Base-by-base conservation (phyloP, 2,888 invertebrate genomes). In the Agrypnus murinus region DNA sequence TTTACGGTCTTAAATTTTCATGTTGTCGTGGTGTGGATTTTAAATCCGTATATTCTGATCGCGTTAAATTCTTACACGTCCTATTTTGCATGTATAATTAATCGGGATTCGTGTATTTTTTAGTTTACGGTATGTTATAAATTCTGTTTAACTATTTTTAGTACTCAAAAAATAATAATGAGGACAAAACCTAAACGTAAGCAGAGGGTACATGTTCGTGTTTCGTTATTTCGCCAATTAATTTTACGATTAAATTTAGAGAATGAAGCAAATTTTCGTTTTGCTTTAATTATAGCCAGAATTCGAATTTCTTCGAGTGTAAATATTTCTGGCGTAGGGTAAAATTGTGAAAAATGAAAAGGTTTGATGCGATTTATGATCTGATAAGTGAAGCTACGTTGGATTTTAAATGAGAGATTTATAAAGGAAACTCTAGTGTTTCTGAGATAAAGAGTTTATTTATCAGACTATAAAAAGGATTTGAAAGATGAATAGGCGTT, bases 1-100 rank as follows among this genome's bases (percentile, higher is more conserved):
- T 67, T 67, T 48, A 53, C 43, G 59, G 34, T 50, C 66, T 66
- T 66, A 59, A 66, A 66, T 66, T 58, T 59, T 59, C 43, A 66
- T 66, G 58, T 66, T 15, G 40, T 40, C 15, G 48, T 31, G 53
- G 48, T 38, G n/a, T n/a, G 53, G 34, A 67, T 67, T n/a, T 67
- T 40, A 58, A 57, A 48, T 58, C 65, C 63, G 34, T 58, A 10
- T 12, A 45, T 36, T 58, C 57, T 46, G 65, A 65, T 57, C 46
- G 63, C 36, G 63, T 63, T 63, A 63, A 63, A 63, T 50, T 63
- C 65, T 32, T 57, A 57, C 65, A 45, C 32, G 57, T 19, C 34
- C 43, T 58, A 15, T 57, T 57, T 55, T 50, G 59, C 66, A 59
- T 66, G 59, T 48, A 50, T 66, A 66, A 66, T 66, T 66, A 66